Base-by-base conservation (phyloP, 2,113 vertebrate species). In the Rhinoderma darwinii region DNA sequence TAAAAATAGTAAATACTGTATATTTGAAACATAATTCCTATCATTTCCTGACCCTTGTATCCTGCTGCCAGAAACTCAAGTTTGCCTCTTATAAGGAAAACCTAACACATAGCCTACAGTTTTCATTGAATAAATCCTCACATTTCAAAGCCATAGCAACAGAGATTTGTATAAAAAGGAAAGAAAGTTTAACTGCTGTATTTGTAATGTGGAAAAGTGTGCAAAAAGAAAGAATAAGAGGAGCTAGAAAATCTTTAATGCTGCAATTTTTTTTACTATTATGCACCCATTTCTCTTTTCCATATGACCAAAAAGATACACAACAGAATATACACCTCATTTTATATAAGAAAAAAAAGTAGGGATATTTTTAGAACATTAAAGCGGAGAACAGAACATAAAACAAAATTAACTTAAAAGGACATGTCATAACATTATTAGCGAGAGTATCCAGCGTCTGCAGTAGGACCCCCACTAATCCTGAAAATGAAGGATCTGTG, bases 101-200 rank as follows among this genome's bases (percentile, higher is more conserved):
- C 41, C n/a, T 43, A 25, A n/a, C 72, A 32, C n/a, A 70, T 37
- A 41, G 37, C 39, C 37, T 47, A 50, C n/a, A 47, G n/a, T 76
- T 4, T 5, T 76, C 25, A 27, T 50, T 76, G 66, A 70, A 39
- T 37, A 76, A 47, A 47, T 44, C 43, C 6, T 47, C 37, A 47
- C 73, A 76, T 41, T 39, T 3, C 70, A 74, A n/a, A 43, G 30
- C 72, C 72, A 74, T 47, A 76, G 73, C 73, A 76, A 44, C 73
- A n/a, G 73, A 15, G 27, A 47, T 50, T 50, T 47, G 22, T 5
- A 30, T 47, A 27, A 47, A 74, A 37, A 17, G 17, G 27, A 47
- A 11, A 43, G 44, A 14, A 14, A 47, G 25, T 30, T 76, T 10
- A 41, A 43, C 3, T 73, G 66, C 32, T 66, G 27, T 32, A 20